Percentiles rank a stretch among this genome's conserved stretches.
Evolutionary conservation across 2,888 invertebrate genomes (phyloP).

Genomic region (Leptogaster cylindrica): DNA sequence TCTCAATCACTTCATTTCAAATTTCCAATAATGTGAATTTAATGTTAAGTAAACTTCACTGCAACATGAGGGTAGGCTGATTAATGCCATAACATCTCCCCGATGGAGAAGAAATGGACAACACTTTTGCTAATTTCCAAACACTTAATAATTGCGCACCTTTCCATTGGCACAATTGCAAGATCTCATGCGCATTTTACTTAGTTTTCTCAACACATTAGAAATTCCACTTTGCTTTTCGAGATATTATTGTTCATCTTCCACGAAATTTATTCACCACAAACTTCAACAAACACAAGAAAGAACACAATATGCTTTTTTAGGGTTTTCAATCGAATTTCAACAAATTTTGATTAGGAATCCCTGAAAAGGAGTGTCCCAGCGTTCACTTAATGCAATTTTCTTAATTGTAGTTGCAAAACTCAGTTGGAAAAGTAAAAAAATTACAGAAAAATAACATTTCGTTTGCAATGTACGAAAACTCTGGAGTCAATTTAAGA

Average conservation of each 20-base stretch:
- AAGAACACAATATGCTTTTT: constrained; percentile 26
- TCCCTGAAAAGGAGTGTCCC: too few relatives aligned
- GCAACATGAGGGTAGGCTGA: not conserved
- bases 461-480: constrained; percentile 40
- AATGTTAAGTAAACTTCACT: not conserved
- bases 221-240: not conserved
- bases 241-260: constrained; percentile 27
- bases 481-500: constrained; percentile 39
- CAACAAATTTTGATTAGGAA: too few relatives aligned
- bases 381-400: too few relatives aligned
- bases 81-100: constrained; percentile 16
- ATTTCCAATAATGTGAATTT: not conserved
- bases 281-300: constrained; percentile 25
- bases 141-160: not conserved
- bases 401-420: too few relatives aligned
- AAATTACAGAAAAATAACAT: constrained; percentile 34
- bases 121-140: constrained; percentile 6
- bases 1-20: not conserved
- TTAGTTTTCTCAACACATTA: not conserved
- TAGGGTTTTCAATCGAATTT: too few relatives aligned
- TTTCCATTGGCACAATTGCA: constrained; percentile 3
- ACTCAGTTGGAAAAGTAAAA: constrained; percentile 19
- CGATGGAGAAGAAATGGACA: not conserved
- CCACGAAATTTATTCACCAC: constrained; percentile 19
- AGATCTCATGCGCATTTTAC: constrained; percentile 17